Evolutionary conservation across 2,113 vertebrate species (phyloP), one percentile per base, ranked within the genome.

Genomic region (Cynocephalus volans): DNA sequence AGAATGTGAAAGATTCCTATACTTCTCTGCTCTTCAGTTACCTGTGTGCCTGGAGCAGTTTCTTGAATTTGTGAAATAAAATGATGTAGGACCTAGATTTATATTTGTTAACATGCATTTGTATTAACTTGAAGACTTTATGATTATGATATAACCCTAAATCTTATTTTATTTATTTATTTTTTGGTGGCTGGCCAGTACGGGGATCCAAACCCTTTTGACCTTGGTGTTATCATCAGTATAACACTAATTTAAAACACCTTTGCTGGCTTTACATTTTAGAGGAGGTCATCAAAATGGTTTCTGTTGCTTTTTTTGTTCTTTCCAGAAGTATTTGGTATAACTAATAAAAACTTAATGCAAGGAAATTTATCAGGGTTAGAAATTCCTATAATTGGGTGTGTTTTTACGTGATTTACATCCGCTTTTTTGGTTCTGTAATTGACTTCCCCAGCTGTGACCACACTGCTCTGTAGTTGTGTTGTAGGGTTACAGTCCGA

Each of bases 241-340:
- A 4, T 41, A 67, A 94, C 4, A 62, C 6, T 94, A 15, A 89
- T 83, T 79, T 93, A 58, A 81, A 80, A 58, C 28, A 28, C 18
- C 23, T 64, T 77, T 82, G 77, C 45, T 89, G 60, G 21, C 7
- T 90, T 91, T 93, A n/a, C n/a, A 54, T 85, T 95, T 92, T 92
- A 89, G 67, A 94, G 36, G 50, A 77, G 48, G 17, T 50, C 36
- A 83, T 33, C 70, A 31, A 31, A 84, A 12, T 96, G 52, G 4
- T 62, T 72, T 82, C 81, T 36, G 19, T 60, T 96, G 31, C 15
- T 36, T 31, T 85, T 83, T 77, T 52, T 52, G 24, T 60, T 58
- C 24, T 95, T 36, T 77, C 45, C 19, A 52, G 45, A 77, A 89
- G 28, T 92, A 65, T 18, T 67, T 93, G 41, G 21, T 70, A 56